Conservation (phyloP, 2,113 vertebrate species). For the Leucopsar rothschildi region DNA sequence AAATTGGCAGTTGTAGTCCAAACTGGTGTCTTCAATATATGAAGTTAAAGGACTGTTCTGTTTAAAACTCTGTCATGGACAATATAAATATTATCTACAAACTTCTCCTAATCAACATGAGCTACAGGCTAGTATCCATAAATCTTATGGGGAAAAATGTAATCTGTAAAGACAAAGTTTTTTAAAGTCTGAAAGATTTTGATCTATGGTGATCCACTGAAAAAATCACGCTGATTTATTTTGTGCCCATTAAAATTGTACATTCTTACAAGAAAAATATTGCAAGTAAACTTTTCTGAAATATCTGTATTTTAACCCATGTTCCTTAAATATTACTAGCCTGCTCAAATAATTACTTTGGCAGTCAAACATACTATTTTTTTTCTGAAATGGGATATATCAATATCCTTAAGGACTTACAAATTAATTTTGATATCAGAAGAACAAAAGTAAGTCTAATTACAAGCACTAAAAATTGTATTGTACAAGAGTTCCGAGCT, state of each 20-base stretch:
- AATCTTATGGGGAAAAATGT: background rate
- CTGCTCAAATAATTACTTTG: background rate
- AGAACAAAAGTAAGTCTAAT: conserved; percentile 50
- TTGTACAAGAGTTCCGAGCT: conserved; percentile 19
- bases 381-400: background rate
- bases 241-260: background rate
- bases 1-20: background rate
- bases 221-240: background rate
- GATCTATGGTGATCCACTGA: background rate
- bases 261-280: background rate
- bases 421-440: conserved; percentile 55
- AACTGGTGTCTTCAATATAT: background rate
- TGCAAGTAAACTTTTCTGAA: background rate
- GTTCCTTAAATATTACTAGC: background rate
- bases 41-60: background rate
- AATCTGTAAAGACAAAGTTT: background rate
- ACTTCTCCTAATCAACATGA: background rate
- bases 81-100: background rate
- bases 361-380: background rate
- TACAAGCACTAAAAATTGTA: conserved; percentile 4
- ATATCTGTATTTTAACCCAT: background rate
- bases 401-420: conserved; percentile 12
- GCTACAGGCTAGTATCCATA: background rate
- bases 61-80: background rate
- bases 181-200: background rate